Percentiles rank a stretch among this genome's conserved stretches.
phyloP scores from a whole-genome alignment of 2,113 vertebrate species.

The Ameiurus melas region DNA sequence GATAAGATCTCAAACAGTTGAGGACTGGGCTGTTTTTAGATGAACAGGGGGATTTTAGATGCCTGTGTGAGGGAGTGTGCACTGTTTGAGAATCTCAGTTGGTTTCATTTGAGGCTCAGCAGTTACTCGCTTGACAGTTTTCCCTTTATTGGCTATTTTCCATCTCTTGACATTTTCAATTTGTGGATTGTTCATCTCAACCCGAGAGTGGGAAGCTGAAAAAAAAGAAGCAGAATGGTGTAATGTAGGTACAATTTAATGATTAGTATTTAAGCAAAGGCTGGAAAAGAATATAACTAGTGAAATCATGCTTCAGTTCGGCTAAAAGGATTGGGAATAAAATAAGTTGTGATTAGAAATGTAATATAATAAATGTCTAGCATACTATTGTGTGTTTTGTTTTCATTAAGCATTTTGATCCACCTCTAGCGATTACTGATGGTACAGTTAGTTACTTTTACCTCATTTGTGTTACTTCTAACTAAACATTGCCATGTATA shows the following conservation, averaged over 20 bases:
- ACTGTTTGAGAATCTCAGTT: neutral
- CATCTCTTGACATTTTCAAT: slow-evolving; percentile 43
- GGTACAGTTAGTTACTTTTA: no score
- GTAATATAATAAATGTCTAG: neutral
- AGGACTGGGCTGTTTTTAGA: slow-evolving; percentile 27
- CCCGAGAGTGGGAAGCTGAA: slow-evolving; percentile 38
- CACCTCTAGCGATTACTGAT: no score
- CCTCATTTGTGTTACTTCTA: neutral
- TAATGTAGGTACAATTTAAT: neutral
- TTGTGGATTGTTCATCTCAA: slow-evolving; percentile 33
- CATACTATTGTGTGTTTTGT: no score
- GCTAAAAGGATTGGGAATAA: no score
- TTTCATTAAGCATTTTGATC: no score
- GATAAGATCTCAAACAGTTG: neutral
- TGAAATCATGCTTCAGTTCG: neutral
- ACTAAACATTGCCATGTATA: neutral
- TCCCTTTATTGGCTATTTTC: slow-evolving; percentile 37
- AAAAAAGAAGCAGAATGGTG: neutral
- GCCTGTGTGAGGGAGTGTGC: slow-evolving; percentile 1
- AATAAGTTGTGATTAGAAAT: neutral
- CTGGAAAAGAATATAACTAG: neutral
- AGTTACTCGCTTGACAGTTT: neutral
- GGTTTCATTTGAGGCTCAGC: slow-evolving; percentile 30
- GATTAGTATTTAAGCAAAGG: neutral
- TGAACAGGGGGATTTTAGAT: slow-evolving; percentile 33